phyloP scores from a whole-genome alignment of 2,888 invertebrate genomes.

The Urechis unicinctus region DNA sequence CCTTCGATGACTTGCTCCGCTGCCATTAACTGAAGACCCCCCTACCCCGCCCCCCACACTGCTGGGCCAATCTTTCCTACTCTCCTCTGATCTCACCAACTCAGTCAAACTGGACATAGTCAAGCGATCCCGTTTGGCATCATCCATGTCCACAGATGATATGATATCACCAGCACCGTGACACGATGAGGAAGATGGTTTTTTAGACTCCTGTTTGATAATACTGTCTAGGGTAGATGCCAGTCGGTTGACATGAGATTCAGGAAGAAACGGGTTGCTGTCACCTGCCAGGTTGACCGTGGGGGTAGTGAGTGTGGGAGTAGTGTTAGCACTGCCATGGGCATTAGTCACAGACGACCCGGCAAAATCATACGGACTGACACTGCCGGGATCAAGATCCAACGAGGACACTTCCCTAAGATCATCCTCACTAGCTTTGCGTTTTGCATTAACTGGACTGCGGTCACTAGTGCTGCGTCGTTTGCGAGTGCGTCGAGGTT shows the following conservation, averaged over 20 bases:
- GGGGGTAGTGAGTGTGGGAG: neutral
- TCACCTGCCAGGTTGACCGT: slow-evolving; percentile 26
- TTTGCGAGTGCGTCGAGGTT: slow-evolving; percentile 21
- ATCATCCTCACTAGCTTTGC: slow-evolving; percentile 34
- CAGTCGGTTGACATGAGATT: slow-evolving; percentile 20
- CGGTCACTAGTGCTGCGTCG: slow-evolving; percentile 29
- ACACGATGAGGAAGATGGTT: no score
- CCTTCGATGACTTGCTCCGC: no score
- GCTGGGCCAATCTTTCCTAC: no score
- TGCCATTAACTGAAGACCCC: no score
- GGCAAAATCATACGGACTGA: neutral
- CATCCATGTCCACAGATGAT: no score
- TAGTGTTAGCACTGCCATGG: neutral
- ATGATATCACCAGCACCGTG: no score
- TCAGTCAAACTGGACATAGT: no score
- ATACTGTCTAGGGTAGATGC: slow-evolving; percentile 19
- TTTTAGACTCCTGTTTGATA: slow-evolving; percentile 19
- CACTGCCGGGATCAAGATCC: neutral
- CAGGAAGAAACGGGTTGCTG: slow-evolving; percentile 9
- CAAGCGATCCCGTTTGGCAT: no score
- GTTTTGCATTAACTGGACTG: slow-evolving; percentile 41
- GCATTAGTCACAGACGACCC: neutral
- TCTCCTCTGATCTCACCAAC: no score
- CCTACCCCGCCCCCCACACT: no score
- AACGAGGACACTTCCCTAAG: neutral